Base-by-base conservation (phyloP, 1,140 invertebrate species). In the Melanaphis sacchari region DNA sequence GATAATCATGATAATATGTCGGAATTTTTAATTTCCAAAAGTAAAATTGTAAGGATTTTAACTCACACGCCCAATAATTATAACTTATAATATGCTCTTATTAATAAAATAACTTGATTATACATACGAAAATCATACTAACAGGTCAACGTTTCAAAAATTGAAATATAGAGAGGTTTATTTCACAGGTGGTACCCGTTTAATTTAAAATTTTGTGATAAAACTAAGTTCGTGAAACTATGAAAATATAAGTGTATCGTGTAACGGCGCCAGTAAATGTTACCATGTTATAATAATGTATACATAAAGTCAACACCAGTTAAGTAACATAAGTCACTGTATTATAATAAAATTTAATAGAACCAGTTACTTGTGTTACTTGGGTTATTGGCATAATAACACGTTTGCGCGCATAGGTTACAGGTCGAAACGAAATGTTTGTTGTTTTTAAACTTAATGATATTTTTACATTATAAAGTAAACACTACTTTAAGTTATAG, bases 361-460 rank as follows among this genome's bases (percentile, higher is more conserved):
- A 85, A 85, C 84, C 84, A 41, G 84, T 85, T 85, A 85, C 40
- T 38, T 84, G 36, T 85, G 40, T 43, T 85, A 31, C 41, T 85
- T 85, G 41, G 84, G 40, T 43, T 85, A 43, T 85, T 85, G 84
- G 84, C 84, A 85, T 85, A 85, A 85, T 41, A 85, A 31, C 84
- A 85, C 84, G 84, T 85, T 85, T 43, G 31, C 59, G 36, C 31
- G 41, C 84, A 46, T 85, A 43, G 84, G 84, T 85, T 41, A 85
- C 84, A 85, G 40, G 41, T 85, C 26, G 11, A n/a, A 85, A 85
- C 41, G 4, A 31, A 85, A 85, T 85, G 11, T 85, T 85, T 43
- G 38, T 11, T 85, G 15, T 85, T 85, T 43, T 46, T 43, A 43
- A 46, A 85, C 41, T n/a, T 76, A 6, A n/a, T 76, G 59, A 76